Percentiles rank a stretch among this genome's conserved stretches.
These are phyloP conservation scores for Sebastes fasciatus DNA, from an alignment of 2,113 vertebrate genomes.

Conservation along the genomic window DNA sequence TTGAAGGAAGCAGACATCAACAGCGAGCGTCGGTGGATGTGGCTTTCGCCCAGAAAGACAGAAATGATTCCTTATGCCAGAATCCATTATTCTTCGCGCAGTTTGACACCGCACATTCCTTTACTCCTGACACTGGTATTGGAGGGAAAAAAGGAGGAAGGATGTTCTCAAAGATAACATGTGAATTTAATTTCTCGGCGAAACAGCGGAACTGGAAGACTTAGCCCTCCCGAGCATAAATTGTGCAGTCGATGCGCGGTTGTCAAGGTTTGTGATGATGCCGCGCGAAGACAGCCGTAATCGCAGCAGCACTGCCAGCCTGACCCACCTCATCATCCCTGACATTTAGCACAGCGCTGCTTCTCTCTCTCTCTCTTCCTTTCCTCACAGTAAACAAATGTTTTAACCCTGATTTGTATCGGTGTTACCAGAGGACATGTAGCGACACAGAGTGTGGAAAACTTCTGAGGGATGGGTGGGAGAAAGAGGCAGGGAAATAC, in stretches of 20 bases:
- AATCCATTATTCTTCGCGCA: conserved; percentile 54
- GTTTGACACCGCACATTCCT: conserved; percentile 45
- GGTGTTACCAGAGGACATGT: conserved; percentile 60
- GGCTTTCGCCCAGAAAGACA: conserved; percentile 47
- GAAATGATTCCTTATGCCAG: conserved; percentile 38
- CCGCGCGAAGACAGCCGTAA: conserved; percentile 61
- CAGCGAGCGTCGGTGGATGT: conserved; percentile 25
- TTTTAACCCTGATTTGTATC: conserved; percentile 76
- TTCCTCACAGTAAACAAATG: conserved; percentile 72
- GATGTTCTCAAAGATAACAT: conserved; percentile 69
- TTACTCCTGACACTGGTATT: conserved; percentile 30
- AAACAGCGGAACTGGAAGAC: conserved; percentile 57
- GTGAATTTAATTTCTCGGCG: conserved; percentile 70
- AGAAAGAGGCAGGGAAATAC: not conserved
- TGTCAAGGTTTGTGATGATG: conserved; percentile 73
- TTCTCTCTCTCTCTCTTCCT: conserved; percentile 33
- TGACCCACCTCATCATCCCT: conserved; percentile 81
- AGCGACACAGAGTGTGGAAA: conserved; percentile 54
- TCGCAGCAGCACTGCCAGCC: conserved; percentile 63
- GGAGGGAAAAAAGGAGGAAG: conserved; percentile 38
- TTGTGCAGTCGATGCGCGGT: conserved; percentile 51
- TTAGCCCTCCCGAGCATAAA: conserved; percentile 54
- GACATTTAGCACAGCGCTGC: conserved; percentile 75
- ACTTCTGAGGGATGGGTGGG: conserved; percentile 18
- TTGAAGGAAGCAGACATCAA: conserved; percentile 31